Evolutionary conservation across 2,888 invertebrate genomes (phyloP).

Genomic region (Scaptomyza flava): DNA sequence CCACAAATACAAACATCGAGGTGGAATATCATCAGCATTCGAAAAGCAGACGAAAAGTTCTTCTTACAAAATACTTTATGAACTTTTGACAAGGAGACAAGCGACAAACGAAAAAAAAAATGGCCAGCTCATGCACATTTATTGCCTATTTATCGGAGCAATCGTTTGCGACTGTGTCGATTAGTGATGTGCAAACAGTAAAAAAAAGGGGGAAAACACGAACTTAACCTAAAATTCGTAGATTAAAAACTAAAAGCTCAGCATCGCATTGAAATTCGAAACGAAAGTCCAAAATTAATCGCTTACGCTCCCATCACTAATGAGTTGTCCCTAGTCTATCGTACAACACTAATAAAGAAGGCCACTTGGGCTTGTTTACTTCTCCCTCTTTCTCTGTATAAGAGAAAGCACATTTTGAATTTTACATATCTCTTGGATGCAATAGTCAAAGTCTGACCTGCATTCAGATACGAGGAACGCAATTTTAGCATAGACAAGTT

Average conservation of each 20-base stretch:
- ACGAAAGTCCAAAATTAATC: background rate
- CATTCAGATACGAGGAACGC: conserved; percentile 5
- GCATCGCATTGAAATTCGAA: background rate
- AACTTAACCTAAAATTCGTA: background rate
- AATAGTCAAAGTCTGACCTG: conserved; percentile 20
- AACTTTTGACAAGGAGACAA: conserved; percentile 42
- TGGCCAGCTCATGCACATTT: conserved; percentile 61
- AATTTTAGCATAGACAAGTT: conserved; percentile 42
- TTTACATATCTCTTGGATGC: conserved; percentile 33
- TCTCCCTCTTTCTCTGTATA: background rate
- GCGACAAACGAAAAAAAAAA: conserved; percentile 8
- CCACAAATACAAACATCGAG: conserved; percentile 1
- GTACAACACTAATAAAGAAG: conserved; percentile 21
- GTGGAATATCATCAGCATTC: background rate
- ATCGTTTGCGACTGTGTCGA: conserved; percentile 22
- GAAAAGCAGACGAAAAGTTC: conserved; percentile 21
- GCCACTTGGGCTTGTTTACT: conserved; percentile 9
- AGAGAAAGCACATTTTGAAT: conserved; percentile 27
- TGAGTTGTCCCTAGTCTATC: conserved; percentile 20
- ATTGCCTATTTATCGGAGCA: conserved; percentile 74
- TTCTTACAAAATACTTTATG: conserved; percentile 37
- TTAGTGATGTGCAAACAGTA: conserved; percentile 7
- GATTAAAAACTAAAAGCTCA: background rate
- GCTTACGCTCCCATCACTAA: conserved; percentile 4
- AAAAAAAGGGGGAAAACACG: background rate